Percentiles rank a stretch among this genome's conserved stretches.
These are phyloP conservation scores for Eufriesea mexicana DNA, from an alignment of 1,140 invertebrate genomes.

Conservation along the genomic window DNA sequence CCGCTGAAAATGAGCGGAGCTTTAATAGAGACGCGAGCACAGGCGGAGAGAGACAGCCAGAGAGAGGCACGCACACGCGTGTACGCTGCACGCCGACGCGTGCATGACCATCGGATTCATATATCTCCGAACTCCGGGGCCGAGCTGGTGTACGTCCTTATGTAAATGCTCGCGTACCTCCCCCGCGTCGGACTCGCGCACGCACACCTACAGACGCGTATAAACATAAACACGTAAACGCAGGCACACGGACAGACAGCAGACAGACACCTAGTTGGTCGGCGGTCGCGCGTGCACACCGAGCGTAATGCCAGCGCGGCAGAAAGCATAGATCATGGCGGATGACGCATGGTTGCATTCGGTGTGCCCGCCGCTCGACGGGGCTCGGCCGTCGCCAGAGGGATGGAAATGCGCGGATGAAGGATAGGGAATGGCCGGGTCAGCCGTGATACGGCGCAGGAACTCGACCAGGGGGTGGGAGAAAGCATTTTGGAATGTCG, in stretches of 20 bases:
- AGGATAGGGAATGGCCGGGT: constrained; percentile 80
- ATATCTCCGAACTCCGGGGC: neutral
- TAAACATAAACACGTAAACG: neutral
- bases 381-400: constrained; percentile 51
- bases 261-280: neutral
- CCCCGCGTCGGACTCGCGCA: too few relatives aligned
- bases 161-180: constrained; percentile 8
- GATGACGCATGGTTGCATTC: constrained; percentile 81
- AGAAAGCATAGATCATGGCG: constrained; percentile 81
- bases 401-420: constrained; percentile 81
- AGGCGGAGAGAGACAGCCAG: neutral
- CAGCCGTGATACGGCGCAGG: constrained; percentile 72
- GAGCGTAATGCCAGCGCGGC: constrained; percentile 54
- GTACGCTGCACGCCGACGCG: too few relatives aligned
- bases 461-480: constrained; percentile 51
- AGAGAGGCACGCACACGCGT: constrained; percentile 26
- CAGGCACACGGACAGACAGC: too few relatives aligned
- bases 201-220: neutral
- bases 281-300: constrained; percentile 34
- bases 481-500: constrained; percentile 79
- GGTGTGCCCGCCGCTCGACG: constrained; percentile 55
- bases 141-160: constrained; percentile 27
- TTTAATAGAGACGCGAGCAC: constrained; percentile 69
- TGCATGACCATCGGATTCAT: constrained; percentile 23
- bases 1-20: constrained; percentile 63